A percentile compares a stretch with the other conserved stretches of the same genome.
Evolutionary conservation across 2,888 invertebrate genomes (phyloP).

Genomic region (Agrochola lychnidis): DNA sequence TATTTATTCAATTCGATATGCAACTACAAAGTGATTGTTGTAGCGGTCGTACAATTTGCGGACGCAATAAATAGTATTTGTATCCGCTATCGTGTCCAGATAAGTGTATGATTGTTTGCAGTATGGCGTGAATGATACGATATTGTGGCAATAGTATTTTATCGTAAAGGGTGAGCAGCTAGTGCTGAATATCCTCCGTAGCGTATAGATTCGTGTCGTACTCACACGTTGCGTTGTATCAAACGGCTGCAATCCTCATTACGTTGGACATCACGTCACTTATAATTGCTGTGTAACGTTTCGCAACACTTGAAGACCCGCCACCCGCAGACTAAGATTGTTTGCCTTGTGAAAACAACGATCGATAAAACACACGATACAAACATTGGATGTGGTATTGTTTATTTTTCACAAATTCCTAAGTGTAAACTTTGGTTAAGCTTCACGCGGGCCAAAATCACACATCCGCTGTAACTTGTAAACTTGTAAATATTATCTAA

Average conservation of each 20-base stretch:
- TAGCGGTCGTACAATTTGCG: slow-evolving; percentile 42
- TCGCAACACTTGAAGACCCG: slow-evolving; percentile 73
- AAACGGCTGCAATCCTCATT: slow-evolving; percentile 70
- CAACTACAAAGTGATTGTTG: slow-evolving; percentile 54
- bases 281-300: slow-evolving; percentile 78
- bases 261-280: slow-evolving; percentile 75
- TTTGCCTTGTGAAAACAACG: slow-evolving; percentile 66
- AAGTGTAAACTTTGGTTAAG: slow-evolving; percentile 48
- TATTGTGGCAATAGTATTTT: slow-evolving; percentile 31
- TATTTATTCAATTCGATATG: slow-evolving; percentile 44
- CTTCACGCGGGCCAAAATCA: slow-evolving; percentile 35
- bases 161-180: slow-evolving; percentile 7
- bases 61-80: slow-evolving; percentile 48
- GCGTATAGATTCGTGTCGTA: slow-evolving; percentile 20
- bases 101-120: slow-evolving; percentile 48
- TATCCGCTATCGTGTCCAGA: slow-evolving; percentile 55
- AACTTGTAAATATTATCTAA: slow-evolving; percentile 54
- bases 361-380: slow-evolving; percentile 56
- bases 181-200: slow-evolving; percentile 16
- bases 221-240: slow-evolving; percentile 48
- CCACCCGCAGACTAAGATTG: slow-evolving; percentile 73
- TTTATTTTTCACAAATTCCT: slow-evolving; percentile 49
- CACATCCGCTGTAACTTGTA: slow-evolving; percentile 58
- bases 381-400: slow-evolving; percentile 56
- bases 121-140: slow-evolving; percentile 35